phyloP scores from a whole-genome alignment of 2,113 vertebrate genomes.

The Trochalopteron elliotii region DNA sequence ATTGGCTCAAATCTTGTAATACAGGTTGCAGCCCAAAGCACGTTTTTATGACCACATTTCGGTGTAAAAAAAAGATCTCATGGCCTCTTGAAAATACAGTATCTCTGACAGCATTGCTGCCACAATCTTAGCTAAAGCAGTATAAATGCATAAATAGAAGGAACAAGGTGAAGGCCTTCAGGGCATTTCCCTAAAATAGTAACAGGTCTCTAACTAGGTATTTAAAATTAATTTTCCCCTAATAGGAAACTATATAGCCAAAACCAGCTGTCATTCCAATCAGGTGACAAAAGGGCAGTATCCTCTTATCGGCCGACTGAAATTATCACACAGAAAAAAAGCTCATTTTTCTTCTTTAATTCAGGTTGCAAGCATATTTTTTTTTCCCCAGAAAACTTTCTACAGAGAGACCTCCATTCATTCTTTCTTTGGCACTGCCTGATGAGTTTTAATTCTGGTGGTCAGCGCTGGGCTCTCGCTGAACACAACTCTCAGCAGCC shows the following conservation, averaged over 20 bases:
- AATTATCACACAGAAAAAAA: neutral
- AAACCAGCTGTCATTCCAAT: neutral
- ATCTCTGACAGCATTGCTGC: slow-evolving; percentile 5
- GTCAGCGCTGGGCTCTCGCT: neutral
- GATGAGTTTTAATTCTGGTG: neutral
- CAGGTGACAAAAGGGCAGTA: neutral
- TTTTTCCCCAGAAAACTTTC: neutral
- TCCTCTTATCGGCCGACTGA: neutral
- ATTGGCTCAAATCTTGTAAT: slow-evolving; percentile 51
- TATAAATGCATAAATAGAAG: slow-evolving; percentile 54
- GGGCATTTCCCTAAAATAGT: slow-evolving; percentile 15
- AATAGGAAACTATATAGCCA: neutral
- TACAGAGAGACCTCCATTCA: neutral
- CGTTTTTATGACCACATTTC: slow-evolving; percentile 41
- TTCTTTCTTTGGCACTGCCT: neutral
- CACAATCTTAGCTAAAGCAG: slow-evolving; percentile 49
- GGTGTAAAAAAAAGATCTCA: slow-evolving; percentile 26
- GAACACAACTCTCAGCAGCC: neutral
- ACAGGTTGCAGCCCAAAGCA: slow-evolving; percentile 60
- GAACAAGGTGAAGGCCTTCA: neutral
- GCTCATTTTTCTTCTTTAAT: neutral
- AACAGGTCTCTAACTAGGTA: neutral
- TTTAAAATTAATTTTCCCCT: neutral
- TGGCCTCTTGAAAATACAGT: slow-evolving; percentile 15
- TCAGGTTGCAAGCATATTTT: neutral